Conservation (phyloP, 2,797 vertebrate species). For the Loriculus beryllinus region DNA sequence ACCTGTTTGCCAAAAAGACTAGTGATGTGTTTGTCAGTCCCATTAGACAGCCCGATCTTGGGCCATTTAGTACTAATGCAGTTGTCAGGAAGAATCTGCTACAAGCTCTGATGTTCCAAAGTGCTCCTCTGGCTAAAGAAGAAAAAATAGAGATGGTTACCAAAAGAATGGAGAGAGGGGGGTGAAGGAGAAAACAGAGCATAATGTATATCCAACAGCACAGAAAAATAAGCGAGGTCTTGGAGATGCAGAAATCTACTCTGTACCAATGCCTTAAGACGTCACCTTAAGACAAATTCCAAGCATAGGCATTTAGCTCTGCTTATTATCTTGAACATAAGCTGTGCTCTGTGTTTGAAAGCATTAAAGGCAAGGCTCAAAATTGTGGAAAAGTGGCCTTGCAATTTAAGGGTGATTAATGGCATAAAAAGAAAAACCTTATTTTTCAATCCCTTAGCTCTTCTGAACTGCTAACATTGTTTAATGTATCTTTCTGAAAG, state of each 20-base stretch:
- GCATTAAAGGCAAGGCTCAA: background rate
- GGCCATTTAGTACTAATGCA: constrained; percentile 14
- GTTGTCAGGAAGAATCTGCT: constrained; percentile 27
- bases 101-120: background rate
- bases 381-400: background rate
- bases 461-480: background rate
- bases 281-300: background rate
- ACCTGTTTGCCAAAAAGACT: background rate
- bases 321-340: background rate
- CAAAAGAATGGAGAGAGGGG: background rate
- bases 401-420: background rate
- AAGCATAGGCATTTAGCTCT: background rate
- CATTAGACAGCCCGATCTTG: background rate
- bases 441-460: background rate
- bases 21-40: background rate
- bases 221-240: background rate
- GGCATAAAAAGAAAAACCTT: background rate
- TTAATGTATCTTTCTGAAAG: background rate
- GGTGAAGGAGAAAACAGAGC: background rate
- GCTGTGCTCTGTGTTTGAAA: background rate
- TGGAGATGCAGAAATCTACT: background rate
- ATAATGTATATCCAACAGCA: background rate
- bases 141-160: background rate
- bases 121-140: background rate
- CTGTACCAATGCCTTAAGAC: background rate